These are phyloP conservation scores for Himalopsyche japonica DNA, from an alignment of 2,888 invertebrate genomes.

Conservation along the genomic window DNA sequence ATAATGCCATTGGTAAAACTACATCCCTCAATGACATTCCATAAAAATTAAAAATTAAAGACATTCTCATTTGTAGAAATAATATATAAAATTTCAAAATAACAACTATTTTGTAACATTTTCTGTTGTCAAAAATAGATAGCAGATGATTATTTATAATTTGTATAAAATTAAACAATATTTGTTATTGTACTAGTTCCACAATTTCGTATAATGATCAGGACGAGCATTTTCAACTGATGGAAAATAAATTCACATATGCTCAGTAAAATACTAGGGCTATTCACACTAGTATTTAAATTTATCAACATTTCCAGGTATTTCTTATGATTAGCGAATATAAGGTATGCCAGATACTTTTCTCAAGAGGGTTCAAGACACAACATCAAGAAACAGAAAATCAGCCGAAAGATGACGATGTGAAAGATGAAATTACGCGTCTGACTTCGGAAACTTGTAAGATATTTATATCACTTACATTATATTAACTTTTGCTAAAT, in stretches of 20 bases:
- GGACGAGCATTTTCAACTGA: background rate
- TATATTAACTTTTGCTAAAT: too few species aligned
- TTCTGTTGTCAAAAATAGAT: too few species aligned
- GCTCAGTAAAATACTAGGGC: too few species aligned
- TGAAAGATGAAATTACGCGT: slow-evolving; percentile 44
- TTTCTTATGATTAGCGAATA: slow-evolving; percentile 47
- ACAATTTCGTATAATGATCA: background rate
- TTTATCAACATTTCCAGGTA: slow-evolving; percentile 42
- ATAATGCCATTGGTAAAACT: too few species aligned
- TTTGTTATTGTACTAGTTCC: too few species aligned
- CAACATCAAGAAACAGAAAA: slow-evolving; percentile 42
- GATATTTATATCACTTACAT: background rate
- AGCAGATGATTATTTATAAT: too few species aligned
- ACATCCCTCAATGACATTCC: too few species aligned
- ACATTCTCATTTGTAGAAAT: too few species aligned
- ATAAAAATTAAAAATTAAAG: too few species aligned
- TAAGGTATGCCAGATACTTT: slow-evolving; percentile 44
- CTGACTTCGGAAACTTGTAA: background rate
- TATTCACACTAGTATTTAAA: too few species aligned
- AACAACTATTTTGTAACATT: too few species aligned
- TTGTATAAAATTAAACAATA: background rate
- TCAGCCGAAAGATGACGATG: slow-evolving; percentile 43
- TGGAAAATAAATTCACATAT: background rate
- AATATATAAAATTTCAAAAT: too few species aligned
- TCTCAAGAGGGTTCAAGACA: slow-evolving; percentile 35